Conservation (phyloP, 2,113 vertebrate species). For the Pluvialis apricaria region DNA sequence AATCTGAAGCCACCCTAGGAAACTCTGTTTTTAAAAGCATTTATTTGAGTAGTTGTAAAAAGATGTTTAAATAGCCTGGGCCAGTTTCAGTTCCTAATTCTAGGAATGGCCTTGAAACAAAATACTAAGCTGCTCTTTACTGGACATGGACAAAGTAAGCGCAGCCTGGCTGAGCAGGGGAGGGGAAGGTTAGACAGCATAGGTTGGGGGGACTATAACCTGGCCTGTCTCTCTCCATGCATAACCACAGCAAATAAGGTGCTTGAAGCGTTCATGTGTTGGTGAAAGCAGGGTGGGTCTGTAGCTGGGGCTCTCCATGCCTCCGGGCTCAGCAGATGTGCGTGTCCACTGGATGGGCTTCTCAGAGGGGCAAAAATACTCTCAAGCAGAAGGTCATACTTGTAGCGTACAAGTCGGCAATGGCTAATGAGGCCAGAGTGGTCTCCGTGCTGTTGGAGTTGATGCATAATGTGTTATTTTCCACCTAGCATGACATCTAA, state of each 20-base stretch:
- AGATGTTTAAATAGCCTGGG: background rate
- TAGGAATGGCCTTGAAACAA: background rate
- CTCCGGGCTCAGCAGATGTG: background rate
- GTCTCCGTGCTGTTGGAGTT: background rate
- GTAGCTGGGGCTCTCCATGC: background rate
- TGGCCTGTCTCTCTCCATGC: background rate
- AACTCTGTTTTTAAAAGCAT: background rate
- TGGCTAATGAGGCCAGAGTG: background rate
- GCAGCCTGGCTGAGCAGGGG: background rate
- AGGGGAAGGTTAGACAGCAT: background rate
- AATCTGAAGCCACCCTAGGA: background rate
- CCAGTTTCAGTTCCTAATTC: background rate
- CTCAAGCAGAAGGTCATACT: background rate
- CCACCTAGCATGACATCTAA: background rate
- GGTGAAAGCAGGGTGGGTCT: background rate
- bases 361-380: background rate
- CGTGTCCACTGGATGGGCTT: background rate
- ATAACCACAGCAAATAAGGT: background rate
- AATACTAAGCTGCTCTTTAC: background rate
- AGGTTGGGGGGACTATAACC: background rate
- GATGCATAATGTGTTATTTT: background rate
- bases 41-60: background rate
- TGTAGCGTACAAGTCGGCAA: background rate
- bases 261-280: background rate
- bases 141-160: rapidly evolving